phyloP scores from a whole-genome alignment of 2,113 vertebrate genomes.

The Gorilla gorilla region DNA sequence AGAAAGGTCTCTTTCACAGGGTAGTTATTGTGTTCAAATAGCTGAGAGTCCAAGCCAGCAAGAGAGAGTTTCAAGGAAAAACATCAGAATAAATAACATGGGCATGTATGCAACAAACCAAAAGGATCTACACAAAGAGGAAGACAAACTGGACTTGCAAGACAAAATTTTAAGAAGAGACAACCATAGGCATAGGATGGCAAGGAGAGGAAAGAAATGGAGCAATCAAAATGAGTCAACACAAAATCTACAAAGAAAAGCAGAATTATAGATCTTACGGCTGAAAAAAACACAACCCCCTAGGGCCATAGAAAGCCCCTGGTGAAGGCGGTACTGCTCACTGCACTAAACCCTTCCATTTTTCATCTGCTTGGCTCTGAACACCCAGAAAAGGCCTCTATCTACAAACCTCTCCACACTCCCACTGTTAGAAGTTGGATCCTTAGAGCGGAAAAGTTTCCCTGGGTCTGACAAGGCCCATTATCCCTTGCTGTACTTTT shows the following conservation, averaged over 20 bases:
- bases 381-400: neutral
- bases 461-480: neutral
- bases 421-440: constrained; percentile 5
- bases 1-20: neutral
- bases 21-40: neutral
- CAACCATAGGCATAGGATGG: neutral
- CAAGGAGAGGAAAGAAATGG: neutral
- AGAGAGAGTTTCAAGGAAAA: neutral
- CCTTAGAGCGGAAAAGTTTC: constrained; percentile 8
- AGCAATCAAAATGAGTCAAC: constrained; percentile 19
- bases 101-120: neutral
- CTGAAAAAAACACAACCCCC: neutral
- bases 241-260: constrained; percentile 56
- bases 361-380: constrained; percentile 33
- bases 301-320: neutral
- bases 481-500: constrained; percentile 30
- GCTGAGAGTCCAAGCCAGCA: neutral
- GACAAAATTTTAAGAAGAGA: constrained; percentile 49
- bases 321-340: neutral
- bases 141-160: constrained; percentile 30
- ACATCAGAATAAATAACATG: constrained; percentile 17
- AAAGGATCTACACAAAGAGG: neutral
- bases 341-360: neutral
- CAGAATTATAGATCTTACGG: constrained; percentile 17
- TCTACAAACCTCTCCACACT: neutral